These are phyloP conservation scores for Chromobotia macracanthus DNA, from an alignment of 2,797 vertebrate genomes.

Conservation along the genomic window DNA sequence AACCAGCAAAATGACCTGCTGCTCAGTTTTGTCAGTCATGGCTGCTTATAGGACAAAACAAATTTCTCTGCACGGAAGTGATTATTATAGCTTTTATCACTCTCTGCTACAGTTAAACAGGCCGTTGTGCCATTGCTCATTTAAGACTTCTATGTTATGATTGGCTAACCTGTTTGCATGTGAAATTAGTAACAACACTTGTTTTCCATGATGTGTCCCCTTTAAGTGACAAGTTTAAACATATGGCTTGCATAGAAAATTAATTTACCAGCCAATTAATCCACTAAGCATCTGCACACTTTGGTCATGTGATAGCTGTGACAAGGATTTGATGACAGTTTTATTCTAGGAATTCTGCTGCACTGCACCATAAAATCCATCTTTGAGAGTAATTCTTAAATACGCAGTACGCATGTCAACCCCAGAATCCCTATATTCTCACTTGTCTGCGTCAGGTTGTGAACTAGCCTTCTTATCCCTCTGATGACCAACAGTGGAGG, in stretches of 20 bases:
- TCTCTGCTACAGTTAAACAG: too few relatives aligned
- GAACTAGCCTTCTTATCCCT: slow-evolving; percentile 40
- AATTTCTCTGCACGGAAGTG: too few relatives aligned
- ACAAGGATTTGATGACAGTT: slow-evolving; percentile 37
- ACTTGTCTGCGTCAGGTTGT: slow-evolving; percentile 21
- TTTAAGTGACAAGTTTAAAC: slow-evolving; percentile 44
- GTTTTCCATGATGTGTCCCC: slow-evolving; percentile 17
- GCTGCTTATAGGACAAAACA: background rate
- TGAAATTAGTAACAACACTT: slow-evolving; percentile 32
- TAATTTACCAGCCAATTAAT: slow-evolving; percentile 48
- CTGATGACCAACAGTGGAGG: background rate
- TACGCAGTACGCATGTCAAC: too few relatives aligned
- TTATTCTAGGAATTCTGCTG: slow-evolving; percentile 31
- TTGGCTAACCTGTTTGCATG: slow-evolving; percentile 25
- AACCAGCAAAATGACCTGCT: background rate
- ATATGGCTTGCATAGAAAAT: slow-evolving; percentile 43
- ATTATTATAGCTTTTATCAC: too few relatives aligned
- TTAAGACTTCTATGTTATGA: background rate
- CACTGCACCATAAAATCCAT: background rate
- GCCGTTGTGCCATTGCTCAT: background rate
- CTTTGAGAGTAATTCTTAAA: background rate
- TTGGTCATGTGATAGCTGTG: slow-evolving; percentile 39
- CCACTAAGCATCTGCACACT: slow-evolving; percentile 49
- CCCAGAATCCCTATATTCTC: background rate
- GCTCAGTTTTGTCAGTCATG: background rate